Percentiles rank a stretch among this genome's conserved stretches.
These are phyloP conservation scores for Drosophila nasuta DNA, from an alignment of 1,140 invertebrate species.

Conservation along the genomic window DNA sequence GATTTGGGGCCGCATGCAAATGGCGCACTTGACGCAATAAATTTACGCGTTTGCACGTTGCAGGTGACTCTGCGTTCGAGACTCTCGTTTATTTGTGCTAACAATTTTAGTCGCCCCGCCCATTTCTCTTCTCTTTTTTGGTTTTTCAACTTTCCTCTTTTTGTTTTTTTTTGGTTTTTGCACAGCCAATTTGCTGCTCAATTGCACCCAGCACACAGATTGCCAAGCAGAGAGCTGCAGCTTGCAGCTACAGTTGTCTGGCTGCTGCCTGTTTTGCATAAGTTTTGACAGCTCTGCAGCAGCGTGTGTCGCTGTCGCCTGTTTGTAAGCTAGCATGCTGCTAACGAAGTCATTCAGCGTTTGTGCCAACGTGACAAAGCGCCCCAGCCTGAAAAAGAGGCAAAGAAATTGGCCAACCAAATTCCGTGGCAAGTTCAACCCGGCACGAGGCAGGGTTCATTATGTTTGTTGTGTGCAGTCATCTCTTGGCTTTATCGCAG, in stretches of 20 bases:
- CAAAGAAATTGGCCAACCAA: constrained; percentile 17
- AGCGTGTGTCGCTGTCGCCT: constrained; percentile 36
- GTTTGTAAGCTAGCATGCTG: constrained; percentile 30
- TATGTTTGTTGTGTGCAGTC: constrained; percentile 57
- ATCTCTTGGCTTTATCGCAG: constrained; percentile 9
- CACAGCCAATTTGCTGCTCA: constrained; percentile 75
- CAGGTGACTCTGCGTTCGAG: constrained; percentile 59
- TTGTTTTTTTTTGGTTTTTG: constrained; percentile 21
- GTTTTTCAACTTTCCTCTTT: neutral
- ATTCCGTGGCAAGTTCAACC: constrained; percentile 46
- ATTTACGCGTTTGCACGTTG: constrained; percentile 72
- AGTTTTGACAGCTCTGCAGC: constrained; percentile 62
- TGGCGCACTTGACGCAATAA: constrained; percentile 62
- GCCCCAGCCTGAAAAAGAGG: neutral
- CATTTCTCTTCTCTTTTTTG: constrained; percentile 2
- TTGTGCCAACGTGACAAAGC: constrained; percentile 44
- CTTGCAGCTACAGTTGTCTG: constrained; percentile 30
- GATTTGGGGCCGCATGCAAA: constrained; percentile 48
- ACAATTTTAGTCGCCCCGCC: constrained; percentile 57
- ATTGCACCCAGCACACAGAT: constrained; percentile 62
- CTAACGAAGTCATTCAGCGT: constrained; percentile 80
- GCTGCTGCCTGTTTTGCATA: constrained; percentile 66
- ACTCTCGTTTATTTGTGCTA: constrained; percentile 61
- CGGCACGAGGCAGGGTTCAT: constrained; percentile 65
- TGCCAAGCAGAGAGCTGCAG: constrained; percentile 22